Base-by-base conservation (phyloP, 2,888 invertebrate species). In the Drosophila kuntzei region DNA sequence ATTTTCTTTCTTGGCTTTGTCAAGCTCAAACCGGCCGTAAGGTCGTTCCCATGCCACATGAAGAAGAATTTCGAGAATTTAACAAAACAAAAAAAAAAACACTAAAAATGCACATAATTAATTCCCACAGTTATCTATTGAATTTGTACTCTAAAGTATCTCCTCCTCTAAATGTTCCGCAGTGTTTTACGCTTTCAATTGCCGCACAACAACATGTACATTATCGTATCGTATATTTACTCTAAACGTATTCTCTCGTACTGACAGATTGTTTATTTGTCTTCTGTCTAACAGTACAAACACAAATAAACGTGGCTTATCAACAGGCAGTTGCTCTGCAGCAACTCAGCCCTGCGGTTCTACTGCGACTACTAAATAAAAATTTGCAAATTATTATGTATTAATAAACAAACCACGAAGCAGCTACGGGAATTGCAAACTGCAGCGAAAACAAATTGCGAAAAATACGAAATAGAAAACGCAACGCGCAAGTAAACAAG, bases 401-500 rank as follows among this genome's bases (percentile, higher is more conserved):
- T 69, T 76, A 69, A 76, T 72, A 72, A 68, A 53, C 72, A 60
- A 68, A 46, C 20, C 71, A 71, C 63, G 51, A 39, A 36, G 12
- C 34, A 32, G 32, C 18, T 22, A 25, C 7, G 22, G 12, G 22
- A 37, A 37, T 12, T 20, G 60, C 37, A 34, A 57, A 54, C 39
- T 63, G 63, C 50, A 61, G 25, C 49, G 16, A 63, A 68, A 60
- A 41, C 62, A 57, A 65, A 65, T 63, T 51, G 54, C 51, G 29
- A 71, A 67, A 63, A 54, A 51, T 32, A 47, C 47, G 72, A 65
- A 68, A 71, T 64, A 65, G 66, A 81, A 79, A 81, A 81, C 59
- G 63, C 58, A 82, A 65, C 58, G 66, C 43, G 66, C 57, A 79
- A 83, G 77, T 82, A 79, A 83, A 77, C 83, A 82, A 83, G 79